Base-by-base conservation (phyloP, 2,888 invertebrate species). In the Drosophila prolongata region DNA sequence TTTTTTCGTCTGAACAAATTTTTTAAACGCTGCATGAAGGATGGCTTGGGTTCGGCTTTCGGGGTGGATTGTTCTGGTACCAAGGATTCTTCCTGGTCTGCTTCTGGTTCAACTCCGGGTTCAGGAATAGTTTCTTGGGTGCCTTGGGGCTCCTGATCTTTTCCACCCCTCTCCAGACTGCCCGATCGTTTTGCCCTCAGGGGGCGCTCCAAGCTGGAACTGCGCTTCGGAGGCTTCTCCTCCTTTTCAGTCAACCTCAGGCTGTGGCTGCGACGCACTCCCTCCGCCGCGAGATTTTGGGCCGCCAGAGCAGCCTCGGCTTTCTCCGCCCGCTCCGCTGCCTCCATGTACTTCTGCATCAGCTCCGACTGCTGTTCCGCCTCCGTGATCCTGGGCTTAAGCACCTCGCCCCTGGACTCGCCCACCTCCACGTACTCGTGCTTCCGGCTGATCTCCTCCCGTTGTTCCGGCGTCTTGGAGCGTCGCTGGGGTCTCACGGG, bases 401-500 rank as follows among this genome's bases (percentile, higher is more conserved):
- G 10, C 0, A 42, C 19, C 3, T 54, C 43, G 2, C 30, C 43
- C 14, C 40, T 30, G 6, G 70, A 38, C 43, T 87, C 87, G 0
- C 81, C 89, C 35, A 89, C 71, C 16, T 75, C 82, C n/a, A 86
- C 49, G 78, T 91, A 73, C 60, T 87, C 66, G 5, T 47, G 44
- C 43, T 80, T 76, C 76, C 79, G 77, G 0, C 65, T 62, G 2
- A 77, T 16, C 16, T 88, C 68, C 3, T 70, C 78, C 3, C 82
- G 78, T 10, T 83, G 88, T 37, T 91, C 90, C 0, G 91, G 90
- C 0, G 91, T 90, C 70, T 87, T 91, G 0, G 92, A 91, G 37
- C 90, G 88, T 8, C 91, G 64, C 44, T 89, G 84, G 1, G 91
- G 91, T 3, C 90, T 81, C 34, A 91, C 86, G 0, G 92, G 92